These are phyloP conservation scores for Actinia tenebrosa DNA, from an alignment of 64 coral and sea anemone genomes.

Conservation along the genomic window DNA sequence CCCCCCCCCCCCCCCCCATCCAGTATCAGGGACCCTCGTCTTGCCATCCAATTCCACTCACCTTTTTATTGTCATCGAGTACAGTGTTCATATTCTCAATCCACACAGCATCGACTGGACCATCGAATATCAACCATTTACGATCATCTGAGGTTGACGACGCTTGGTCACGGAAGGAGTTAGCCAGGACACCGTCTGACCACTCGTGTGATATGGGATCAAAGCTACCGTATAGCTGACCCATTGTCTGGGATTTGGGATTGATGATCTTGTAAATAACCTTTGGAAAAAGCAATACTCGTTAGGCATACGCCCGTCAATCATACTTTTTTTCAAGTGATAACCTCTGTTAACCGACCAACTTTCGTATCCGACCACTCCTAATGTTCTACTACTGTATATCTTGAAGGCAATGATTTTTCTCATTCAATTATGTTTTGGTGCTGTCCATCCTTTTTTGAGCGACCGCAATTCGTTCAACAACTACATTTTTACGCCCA, in stretches of 20 bases:
- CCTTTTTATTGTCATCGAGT: conserved; percentile 98
- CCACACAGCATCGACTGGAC: conserved; percentile 93
- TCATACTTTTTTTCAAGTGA: too few species aligned
- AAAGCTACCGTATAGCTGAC: conserved; percentile 94
- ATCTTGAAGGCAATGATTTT: too few species aligned
- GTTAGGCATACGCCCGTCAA: too few species aligned
- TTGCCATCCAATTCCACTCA: background rate
- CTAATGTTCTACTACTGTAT: too few species aligned
- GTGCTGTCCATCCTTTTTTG: too few species aligned
- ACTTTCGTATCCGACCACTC: too few species aligned
- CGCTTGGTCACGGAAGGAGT: conserved; percentile 88
- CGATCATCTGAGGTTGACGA: conserved; percentile 72
- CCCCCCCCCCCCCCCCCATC: too few species aligned
- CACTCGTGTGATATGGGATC: conserved; percentile 96
- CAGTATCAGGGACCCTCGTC: background rate
- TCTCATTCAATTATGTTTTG: too few species aligned
- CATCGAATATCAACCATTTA: conserved; percentile 98
- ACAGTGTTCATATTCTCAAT: conserved; percentile 99
- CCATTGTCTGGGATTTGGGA: conserved; percentile 93
- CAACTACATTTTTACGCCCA: too few species aligned
- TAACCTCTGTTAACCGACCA: too few species aligned
- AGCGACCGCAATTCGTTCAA: too few species aligned
- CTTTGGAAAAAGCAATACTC: background rate
- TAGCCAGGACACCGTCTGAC: conserved; percentile 95
- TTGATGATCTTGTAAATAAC: conserved; percentile 94